These are phyloP conservation scores for Ernsta delagoae DNA, from an alignment of 2,888 invertebrate genomes.

Conservation along the genomic window DNA sequence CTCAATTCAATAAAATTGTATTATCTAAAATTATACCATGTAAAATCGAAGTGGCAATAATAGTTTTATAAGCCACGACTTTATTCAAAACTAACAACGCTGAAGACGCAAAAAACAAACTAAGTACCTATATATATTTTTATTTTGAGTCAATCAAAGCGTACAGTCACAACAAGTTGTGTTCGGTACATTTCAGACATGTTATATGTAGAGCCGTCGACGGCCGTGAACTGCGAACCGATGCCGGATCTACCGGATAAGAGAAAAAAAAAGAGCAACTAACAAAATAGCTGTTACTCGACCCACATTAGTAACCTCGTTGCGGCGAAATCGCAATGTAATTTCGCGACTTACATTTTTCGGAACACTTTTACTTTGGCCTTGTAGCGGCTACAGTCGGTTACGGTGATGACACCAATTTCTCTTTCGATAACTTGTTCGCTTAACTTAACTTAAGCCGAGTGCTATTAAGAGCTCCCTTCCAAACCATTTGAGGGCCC, in stretches of 20 bases:
- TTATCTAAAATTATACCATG: neutral
- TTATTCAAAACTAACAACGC: neutral
- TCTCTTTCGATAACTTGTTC: conserved; percentile 71
- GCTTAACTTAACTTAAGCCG: conserved; percentile 16
- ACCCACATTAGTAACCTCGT: conserved; percentile 79
- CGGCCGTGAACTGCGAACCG: conserved; percentile 61
- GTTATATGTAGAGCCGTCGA: neutral
- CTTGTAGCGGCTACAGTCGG: conserved; percentile 53
- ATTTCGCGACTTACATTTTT: conserved; percentile 82
- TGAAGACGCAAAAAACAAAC: neutral
- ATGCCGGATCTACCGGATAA: conserved; percentile 53
- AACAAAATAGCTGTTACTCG: conserved; percentile 79
- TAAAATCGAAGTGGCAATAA: neutral
- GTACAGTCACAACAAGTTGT: neutral
- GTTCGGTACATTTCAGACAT: neutral
- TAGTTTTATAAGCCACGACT: neutral
- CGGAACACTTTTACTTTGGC: conserved; percentile 83
- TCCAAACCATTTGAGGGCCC: conserved; percentile 18
- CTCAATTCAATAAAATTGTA: neutral
- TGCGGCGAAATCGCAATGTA: conserved; percentile 83
- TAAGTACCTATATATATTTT: too few relatives aligned
- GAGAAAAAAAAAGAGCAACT: conserved; percentile 66
- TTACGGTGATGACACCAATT: conserved; percentile 80
- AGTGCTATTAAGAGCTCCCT: conserved; percentile 9
- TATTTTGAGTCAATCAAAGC: neutral